Evolutionary conservation across 1,140 invertebrate genomes (phyloP).

Genomic region (Tetramorium parvispinum): DNA sequence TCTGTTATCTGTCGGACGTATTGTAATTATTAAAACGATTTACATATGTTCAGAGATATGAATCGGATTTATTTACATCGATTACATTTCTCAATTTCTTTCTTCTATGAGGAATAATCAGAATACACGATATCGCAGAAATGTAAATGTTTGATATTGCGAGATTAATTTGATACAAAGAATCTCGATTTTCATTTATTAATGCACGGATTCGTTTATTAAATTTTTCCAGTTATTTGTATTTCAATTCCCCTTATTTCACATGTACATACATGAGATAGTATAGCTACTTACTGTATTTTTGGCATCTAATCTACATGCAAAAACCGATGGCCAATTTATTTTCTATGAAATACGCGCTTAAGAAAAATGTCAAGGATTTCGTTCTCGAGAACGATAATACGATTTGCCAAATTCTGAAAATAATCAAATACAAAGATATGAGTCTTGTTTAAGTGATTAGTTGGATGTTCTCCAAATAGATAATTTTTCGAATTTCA

Average conservation of each 20-base stretch:
- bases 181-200: background rate
- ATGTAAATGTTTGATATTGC: background rate
- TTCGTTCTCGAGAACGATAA: constrained; percentile 26
- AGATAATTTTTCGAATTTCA: background rate
- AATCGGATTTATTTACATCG: background rate
- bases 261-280: too few relatives aligned
- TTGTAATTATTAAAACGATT: constrained; percentile 10
- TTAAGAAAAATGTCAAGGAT: constrained; percentile 52
- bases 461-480: background rate
- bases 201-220: background rate
- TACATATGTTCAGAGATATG: background rate
- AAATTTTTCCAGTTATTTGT: constrained; percentile 4
- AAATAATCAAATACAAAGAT: constrained; percentile 2
- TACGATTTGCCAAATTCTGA: constrained; percentile 2
- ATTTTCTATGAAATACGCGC: constrained; percentile 29
- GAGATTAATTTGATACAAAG: background rate
- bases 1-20: background rate
- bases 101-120: background rate
- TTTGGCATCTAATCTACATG: constrained; percentile 52
- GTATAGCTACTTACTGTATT: background rate
- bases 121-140: background rate
- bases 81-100: background rate
- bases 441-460: background rate
- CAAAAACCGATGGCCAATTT: constrained; percentile 46
- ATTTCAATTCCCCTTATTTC: background rate